Conservation (phyloP, 2,797 vertebrate species). For the Chaetophractus vellerosus region DNA sequence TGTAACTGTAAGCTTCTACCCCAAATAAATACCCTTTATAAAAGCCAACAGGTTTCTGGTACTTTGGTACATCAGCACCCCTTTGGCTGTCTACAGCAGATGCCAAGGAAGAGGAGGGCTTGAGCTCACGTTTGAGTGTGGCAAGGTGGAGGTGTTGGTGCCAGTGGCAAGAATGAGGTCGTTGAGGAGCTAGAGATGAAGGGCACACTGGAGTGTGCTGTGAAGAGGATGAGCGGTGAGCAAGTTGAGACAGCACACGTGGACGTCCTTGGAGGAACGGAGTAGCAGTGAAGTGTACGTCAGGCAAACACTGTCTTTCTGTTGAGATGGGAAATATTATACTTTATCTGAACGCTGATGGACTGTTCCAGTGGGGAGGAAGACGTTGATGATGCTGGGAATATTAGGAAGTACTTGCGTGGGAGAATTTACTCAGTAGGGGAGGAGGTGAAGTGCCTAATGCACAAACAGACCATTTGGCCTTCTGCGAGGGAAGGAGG, state of each 20-base stretch:
- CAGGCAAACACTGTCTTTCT: not conserved
- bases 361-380: not conserved
- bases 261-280: not conserved
- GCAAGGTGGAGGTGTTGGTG: not conserved
- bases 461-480: not conserved
- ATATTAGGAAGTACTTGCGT: not conserved
- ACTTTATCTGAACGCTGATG: not conserved
- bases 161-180: not conserved
- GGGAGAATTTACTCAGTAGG: not conserved
- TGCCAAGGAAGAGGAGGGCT: not conserved
- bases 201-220: rapidly evolving
- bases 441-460: not conserved
- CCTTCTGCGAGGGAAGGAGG: not conserved
- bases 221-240: not conserved
- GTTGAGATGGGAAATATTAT: not conserved
- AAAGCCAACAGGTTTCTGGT: no score
- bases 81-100: not conserved
- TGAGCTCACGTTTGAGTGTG: not conserved
- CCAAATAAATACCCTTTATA: no score
- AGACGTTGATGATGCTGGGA: not conserved
- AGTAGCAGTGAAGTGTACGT: not conserved
- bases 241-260: not conserved
- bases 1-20: no score
- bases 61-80: no score
- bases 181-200: not conserved